These are phyloP conservation scores for Chloroclystis v-ata DNA, from an alignment of 2,888 invertebrate species.

Conservation along the genomic window DNA sequence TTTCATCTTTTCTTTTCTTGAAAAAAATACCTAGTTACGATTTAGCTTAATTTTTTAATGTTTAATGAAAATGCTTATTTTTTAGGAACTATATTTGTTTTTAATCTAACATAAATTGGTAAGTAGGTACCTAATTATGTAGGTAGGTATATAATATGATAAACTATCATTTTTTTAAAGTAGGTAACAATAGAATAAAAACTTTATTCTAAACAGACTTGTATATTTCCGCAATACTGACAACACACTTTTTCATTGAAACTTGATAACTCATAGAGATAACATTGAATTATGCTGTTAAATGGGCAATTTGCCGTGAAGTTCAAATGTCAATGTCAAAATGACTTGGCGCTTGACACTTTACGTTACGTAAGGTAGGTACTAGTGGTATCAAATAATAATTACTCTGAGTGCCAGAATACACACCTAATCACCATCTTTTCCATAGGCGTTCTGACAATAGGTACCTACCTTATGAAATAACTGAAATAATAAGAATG, in stretches of 20 bases:
- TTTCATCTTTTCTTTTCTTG: too few relatives aligned
- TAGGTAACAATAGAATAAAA: background rate
- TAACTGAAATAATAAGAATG: too few relatives aligned
- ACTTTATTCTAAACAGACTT: background rate
- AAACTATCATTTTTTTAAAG: too few relatives aligned
- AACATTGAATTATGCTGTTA: conserved; percentile 8
- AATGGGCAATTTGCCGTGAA: conserved; percentile 4
- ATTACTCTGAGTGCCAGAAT: too few relatives aligned
- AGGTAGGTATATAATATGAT: too few relatives aligned
- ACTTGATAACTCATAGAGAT: conserved; percentile 15
- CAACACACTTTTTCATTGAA: conserved; percentile 12
- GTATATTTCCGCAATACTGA: conserved; percentile 6
- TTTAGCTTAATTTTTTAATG: background rate
- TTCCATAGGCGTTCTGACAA: too few relatives aligned
- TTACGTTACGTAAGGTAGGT: background rate
- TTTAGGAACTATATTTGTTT: background rate
- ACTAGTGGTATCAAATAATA: too few relatives aligned
- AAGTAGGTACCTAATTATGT: background rate
- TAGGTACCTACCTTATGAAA: too few relatives aligned
- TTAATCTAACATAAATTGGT: background rate
- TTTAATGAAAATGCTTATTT: background rate
- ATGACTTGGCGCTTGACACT: conserved; percentile 17
- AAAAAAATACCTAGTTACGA: too few relatives aligned
- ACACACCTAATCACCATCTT: too few relatives aligned
- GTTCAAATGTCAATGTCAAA: conserved; percentile 16